Evolutionary conservation across 2,113 vertebrate genomes (phyloP).

Genomic region (Ameiurus melas): DNA sequence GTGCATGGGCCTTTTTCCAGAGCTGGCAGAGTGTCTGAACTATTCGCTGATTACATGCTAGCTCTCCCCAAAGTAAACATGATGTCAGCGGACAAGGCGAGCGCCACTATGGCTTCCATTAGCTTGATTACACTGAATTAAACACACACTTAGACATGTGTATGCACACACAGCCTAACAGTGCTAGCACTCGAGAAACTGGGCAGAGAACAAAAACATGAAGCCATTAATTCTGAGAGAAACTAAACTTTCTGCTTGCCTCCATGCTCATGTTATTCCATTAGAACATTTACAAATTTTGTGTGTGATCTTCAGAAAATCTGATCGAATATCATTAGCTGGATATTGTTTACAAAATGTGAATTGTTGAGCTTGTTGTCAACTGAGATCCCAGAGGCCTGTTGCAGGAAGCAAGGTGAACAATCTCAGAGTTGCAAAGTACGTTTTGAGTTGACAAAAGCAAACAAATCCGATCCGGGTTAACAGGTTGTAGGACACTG

Average conservation of each 20-base stretch:
- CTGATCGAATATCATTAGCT: not conserved
- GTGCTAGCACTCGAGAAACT: not conserved
- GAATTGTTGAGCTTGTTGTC: not conserved
- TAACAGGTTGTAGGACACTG: no score
- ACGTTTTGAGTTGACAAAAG: no score
- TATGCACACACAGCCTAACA: constrained; percentile 26
- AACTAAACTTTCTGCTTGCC: not conserved
- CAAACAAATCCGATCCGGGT: no score
- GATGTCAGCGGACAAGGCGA: constrained; percentile 43
- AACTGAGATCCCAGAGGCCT: not conserved
- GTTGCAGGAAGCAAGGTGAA: no score
- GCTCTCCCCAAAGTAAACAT: constrained; percentile 43
- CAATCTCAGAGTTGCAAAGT: no score
- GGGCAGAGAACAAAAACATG: constrained; percentile 35
- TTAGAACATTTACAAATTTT: not conserved
- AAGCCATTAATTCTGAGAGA: constrained; percentile 18
- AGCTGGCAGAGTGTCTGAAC: constrained; percentile 27
- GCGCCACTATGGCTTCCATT: constrained; percentile 49
- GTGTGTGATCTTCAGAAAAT: not conserved
- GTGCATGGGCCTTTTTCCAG: constrained; percentile 34
- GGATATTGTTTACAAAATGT: not conserved
- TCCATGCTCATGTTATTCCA: not conserved
- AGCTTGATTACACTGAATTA: constrained; percentile 49
- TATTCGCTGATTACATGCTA: constrained; percentile 45
- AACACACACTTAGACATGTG: constrained; percentile 48